Conservation (phyloP, 2,113 vertebrate species). For the Dasypus novemcinctus region DNA sequence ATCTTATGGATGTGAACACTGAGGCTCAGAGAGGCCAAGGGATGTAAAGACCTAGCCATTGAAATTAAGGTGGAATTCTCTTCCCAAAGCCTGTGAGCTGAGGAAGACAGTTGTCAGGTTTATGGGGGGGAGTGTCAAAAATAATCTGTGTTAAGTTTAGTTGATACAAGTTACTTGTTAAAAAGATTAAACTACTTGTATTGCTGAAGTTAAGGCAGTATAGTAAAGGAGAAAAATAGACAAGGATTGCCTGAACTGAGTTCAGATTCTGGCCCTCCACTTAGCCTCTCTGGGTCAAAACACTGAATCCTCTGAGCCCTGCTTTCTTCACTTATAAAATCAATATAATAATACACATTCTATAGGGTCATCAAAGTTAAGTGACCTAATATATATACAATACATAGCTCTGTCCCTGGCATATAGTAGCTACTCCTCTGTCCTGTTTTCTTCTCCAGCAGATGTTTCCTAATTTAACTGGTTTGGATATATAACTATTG, state of each 20-base stretch:
- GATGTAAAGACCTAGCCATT: background rate
- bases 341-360: background rate
- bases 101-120: background rate
- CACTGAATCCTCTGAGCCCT: background rate
- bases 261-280: background rate
- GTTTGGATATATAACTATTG: background rate
- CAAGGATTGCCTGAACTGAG: background rate
- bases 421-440: background rate
- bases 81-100: background rate
- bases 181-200: background rate
- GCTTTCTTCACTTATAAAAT: constrained; percentile 15
- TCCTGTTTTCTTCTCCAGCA: background rate
- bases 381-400: background rate
- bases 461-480: background rate
- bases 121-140: background rate
- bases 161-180: constrained; percentile 18
- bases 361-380: background rate
- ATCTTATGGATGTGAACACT: background rate
- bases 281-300: background rate
- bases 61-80: background rate
- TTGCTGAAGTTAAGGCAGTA: background rate
- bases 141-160: background rate
- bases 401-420: background rate
- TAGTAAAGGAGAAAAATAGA: background rate
- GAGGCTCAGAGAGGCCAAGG: background rate